Evolutionary conservation across 2,113 vertebrate genomes (phyloP).

Genomic region (Xyrauchen texanus): DNA sequence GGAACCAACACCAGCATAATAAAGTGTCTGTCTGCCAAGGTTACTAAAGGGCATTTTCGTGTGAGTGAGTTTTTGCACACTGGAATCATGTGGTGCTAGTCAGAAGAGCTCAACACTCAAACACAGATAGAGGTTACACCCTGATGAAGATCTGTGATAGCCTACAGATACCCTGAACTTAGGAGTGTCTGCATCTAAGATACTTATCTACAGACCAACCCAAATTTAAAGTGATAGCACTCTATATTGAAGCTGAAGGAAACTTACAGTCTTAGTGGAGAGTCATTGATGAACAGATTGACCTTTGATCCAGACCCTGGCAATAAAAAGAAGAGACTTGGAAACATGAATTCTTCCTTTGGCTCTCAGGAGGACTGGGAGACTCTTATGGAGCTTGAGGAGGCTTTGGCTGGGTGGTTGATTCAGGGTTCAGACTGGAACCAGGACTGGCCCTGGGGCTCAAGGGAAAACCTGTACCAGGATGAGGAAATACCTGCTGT

Average conservation of each 20-base stretch:
- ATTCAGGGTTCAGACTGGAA: constrained; percentile 64
- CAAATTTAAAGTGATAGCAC: too few species aligned
- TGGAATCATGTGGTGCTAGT: constrained; percentile 74
- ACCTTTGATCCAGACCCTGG: neutral
- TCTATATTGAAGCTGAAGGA: neutral
- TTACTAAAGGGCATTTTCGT: constrained; percentile 87
- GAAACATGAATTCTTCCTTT: constrained; percentile 2
- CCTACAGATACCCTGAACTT: neutral
- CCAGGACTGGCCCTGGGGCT: constrained; percentile 59
- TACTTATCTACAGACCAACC: constrained; percentile 13
- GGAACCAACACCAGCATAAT: constrained; percentile 63
- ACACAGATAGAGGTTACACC: constrained; percentile 57
- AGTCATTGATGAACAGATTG: neutral
- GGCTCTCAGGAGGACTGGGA: constrained; percentile 70
- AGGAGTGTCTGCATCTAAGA: constrained; percentile 43
- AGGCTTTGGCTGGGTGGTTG: constrained; percentile 69
- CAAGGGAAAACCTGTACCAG: constrained; percentile 51
- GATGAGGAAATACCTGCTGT: constrained; percentile 86
- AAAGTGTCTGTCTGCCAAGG: constrained; percentile 77
- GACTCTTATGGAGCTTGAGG: constrained; percentile 71
- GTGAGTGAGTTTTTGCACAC: constrained; percentile 51
- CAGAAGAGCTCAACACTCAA: constrained; percentile 60
- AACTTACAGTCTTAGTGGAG: neutral
- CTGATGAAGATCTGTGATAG: neutral
- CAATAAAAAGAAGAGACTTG: neutral